Evolutionary conservation across 37 sponge, comb jelly and placozoan genomes (phyloP).

Genomic region (Cladorhizidae sp.): DNA sequence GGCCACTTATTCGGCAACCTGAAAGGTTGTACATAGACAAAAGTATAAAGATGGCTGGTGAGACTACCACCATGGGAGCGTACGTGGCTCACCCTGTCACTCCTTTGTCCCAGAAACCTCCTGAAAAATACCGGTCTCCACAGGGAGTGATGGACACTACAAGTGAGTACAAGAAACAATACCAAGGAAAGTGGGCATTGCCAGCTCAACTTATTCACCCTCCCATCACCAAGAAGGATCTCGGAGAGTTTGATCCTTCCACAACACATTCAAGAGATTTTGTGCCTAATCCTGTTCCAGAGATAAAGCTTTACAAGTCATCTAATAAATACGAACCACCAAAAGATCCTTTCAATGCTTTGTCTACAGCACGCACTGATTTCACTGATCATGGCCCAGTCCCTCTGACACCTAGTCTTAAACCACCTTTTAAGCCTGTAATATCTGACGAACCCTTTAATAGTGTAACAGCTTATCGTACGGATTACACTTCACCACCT

Average conservation of each 20-base stretch:
- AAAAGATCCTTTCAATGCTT: slow-evolving; percentile 44
- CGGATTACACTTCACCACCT: slow-evolving; percentile 20
- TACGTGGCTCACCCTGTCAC: slow-evolving; percentile 49
- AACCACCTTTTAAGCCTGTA: slow-evolving; percentile 36
- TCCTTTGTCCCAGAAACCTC: slow-evolving; percentile 13
- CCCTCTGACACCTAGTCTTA: slow-evolving; percentile 32
- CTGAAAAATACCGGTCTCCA: slow-evolving; percentile 32
- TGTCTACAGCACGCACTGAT: slow-evolving; percentile 55
- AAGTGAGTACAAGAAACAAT: slow-evolving; percentile 58
- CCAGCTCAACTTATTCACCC: slow-evolving; percentile 47
- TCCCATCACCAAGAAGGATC: neutral
- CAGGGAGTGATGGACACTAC: slow-evolving; percentile 46
- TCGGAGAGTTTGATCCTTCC: slow-evolving; percentile 29
- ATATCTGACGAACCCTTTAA: slow-evolving; percentile 61
- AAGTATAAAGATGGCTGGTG: slow-evolving; percentile 36
- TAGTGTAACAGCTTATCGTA: slow-evolving; percentile 42
- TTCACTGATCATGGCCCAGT: slow-evolving; percentile 30
- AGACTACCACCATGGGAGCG: slow-evolving; percentile 53
- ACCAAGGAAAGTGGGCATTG: slow-evolving; percentile 33
- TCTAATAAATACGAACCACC: slow-evolving; percentile 60
- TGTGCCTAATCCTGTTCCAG: slow-evolving; percentile 30
- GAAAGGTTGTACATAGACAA: slow-evolving; percentile 23
- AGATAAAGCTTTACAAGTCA: slow-evolving; percentile 13
- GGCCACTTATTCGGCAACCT: slow-evolving; percentile 37
- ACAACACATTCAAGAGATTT: slow-evolving; percentile 62